These are phyloP conservation scores for Hymenochirus boettgeri DNA, from an alignment of 2,113 vertebrate genomes.

Conservation along the genomic window DNA sequence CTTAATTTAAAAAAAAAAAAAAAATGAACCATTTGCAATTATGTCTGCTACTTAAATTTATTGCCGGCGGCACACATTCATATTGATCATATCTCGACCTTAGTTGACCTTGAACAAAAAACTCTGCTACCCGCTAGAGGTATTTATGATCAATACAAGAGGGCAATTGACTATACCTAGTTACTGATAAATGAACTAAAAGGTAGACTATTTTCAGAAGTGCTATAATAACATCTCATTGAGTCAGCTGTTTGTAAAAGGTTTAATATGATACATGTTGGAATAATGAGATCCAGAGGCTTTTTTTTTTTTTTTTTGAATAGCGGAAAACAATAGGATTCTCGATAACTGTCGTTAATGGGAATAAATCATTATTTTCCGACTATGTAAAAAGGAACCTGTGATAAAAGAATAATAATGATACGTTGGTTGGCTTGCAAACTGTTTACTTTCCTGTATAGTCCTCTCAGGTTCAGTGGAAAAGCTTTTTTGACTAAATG, in stretches of 20 bases:
- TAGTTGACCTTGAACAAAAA: constrained; percentile 78
- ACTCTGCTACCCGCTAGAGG: no score
- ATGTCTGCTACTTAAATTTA: constrained; percentile 79
- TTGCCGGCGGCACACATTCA: constrained; percentile 79
- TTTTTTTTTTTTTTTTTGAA: no score
- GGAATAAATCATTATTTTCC: constrained; percentile 63
- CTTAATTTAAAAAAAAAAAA: constrained; percentile 77
- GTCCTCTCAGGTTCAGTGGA: no score
- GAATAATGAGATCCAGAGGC: constrained; percentile 67
- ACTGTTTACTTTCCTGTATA: no score
- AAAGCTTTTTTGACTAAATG: no score
- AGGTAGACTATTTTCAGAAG: constrained; percentile 61
- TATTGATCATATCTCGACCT: constrained; percentile 82
- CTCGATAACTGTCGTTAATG: constrained; percentile 55
- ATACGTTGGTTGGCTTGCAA: constrained; percentile 54
- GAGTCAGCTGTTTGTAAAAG: constrained; percentile 62
- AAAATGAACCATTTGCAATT: constrained; percentile 65
- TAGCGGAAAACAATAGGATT: constrained; percentile 61
- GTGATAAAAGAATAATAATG: constrained; percentile 58
- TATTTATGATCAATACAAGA: constrained; percentile 78
- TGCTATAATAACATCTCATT: constrained; percentile 70
- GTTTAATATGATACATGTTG: constrained; percentile 69
- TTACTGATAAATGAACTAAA: constrained; percentile 63
- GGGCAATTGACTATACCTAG: constrained; percentile 71
- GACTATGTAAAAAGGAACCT: no score